Evolutionary conservation across 2,113 vertebrate species (phyloP), one percentile per base, ranked within the genome.

Genomic region (Caretta caretta): DNA sequence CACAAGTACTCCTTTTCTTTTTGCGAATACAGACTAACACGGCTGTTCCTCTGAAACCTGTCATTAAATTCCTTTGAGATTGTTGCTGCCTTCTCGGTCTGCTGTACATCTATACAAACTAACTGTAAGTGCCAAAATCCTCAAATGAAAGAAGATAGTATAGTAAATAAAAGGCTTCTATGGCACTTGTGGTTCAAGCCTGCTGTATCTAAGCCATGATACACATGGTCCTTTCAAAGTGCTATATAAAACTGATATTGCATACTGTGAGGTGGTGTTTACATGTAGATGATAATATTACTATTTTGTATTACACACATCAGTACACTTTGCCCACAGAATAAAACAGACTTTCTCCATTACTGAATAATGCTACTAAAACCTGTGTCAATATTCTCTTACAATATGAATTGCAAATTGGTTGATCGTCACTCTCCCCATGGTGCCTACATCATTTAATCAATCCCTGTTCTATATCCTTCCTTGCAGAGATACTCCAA

Each of bases 131-230:
- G 48, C 10, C 14, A 13, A 85, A 81, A 22, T 35, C 80, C 22
- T 49, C 25, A 85, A 42, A 35, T 62, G 20, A 20, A 19, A 83
- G 38, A 14, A 35, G 49, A 83, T 24, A 14, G 25, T 91, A 31
- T 35, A 14, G 53, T 50, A 20, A 51, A 29, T 51, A 4, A 8
- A 10, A 81, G 38, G 48, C 35, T 35, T 20, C 35, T 69, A 19
- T 69, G n/a, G 35, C 6, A 79, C 8, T 3, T 1, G 1, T 82
- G 72, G 83, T 92, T 92, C 38, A 56, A 5, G 87, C 0, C 0
- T 87, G 35, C 82, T 10, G 0, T 53, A 38, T 10, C 20, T 53
- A 17, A 89, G 87, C 87, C 56, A 24, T 85, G 65, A 83, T 22
- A 10, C 56, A 0, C n/a, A 27, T 82, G 50, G 75, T 38, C 72